Evolutionary conservation across 2,113 vertebrate genomes (phyloP), one percentile per base, ranked within the genome.

Genomic region (Trogon melanurus): DNA sequence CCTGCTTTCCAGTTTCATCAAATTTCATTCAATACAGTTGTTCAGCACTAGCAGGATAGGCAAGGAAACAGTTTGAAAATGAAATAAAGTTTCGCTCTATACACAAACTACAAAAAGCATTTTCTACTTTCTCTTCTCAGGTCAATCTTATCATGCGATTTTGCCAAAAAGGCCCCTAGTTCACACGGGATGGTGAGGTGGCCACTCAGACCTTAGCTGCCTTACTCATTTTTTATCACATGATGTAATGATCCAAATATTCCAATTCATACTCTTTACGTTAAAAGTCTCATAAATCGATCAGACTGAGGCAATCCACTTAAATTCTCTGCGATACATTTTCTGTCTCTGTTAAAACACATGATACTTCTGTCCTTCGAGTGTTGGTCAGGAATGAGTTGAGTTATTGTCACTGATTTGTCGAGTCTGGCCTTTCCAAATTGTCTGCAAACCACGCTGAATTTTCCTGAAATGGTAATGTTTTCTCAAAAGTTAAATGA

Each of bases 381-480:
- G 7, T 12, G 26, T 51, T 89, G 79, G 64, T 86, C 83, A 74
- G 3, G 61, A 89, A 87, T 48, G 61, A 86, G 38, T 29, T 32
- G 75, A 86, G 71, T 34, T 75, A 50, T 47, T 95, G 58, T 26
- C 34, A 73, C 38, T 29, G 48, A 85, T 75, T 72, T 3, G 11
- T 69, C 70, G 79, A 76, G 53, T 34, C 69, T 50, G 65, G 73
- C 45, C 76, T 93, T 85, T 93, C 62, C 76, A 81, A 94, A 85
- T 6, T 23, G 47, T 50, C 76, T 92, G 50, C 15, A 50, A 89
- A 57, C 14, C 16, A 47, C 1, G 5, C 8, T 38, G 70, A 64
- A 69, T 89, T 85, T 91, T 92, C 61, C 86, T 64, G 73, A 95
- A 91, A 95, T 75, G 30, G n/a, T 36, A 61, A 62, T 50, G 38